Conservation (phyloP, 2,113 vertebrate species). For the Mastomys natalensis region DNA sequence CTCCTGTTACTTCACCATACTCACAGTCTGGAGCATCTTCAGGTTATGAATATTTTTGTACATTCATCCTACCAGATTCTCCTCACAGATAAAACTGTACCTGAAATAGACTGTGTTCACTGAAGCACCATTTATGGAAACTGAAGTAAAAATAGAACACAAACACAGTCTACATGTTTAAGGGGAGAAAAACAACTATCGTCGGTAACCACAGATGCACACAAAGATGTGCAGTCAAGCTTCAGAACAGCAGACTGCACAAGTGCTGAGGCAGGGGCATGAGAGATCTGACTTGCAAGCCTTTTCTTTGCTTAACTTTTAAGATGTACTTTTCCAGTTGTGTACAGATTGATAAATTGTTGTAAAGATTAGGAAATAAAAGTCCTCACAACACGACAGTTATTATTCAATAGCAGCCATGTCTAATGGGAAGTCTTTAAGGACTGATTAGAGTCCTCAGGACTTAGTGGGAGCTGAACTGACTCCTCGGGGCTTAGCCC, state of each 20-base stretch:
- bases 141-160: neutral
- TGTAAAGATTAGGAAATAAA: neutral
- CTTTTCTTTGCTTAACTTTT: neutral
- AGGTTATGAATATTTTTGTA: slow-evolving; percentile 31
- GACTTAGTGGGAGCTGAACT: neutral
- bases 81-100: neutral
- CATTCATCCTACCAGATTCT: neutral
- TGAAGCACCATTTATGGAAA: slow-evolving; percentile 47
- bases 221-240: neutral
- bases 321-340: neutral
- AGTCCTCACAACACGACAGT: neutral
- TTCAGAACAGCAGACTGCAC: neutral
- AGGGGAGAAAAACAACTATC: neutral
- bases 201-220: neutral
- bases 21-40: neutral
- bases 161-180: neutral
- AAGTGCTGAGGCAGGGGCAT: neutral
- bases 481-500: neutral
- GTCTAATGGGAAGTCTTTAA: neutral
- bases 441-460: neutral
- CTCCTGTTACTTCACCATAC: neutral
- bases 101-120: slow-evolving; percentile 30
- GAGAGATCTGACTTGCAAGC: neutral
- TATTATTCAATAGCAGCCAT: neutral
- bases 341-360: neutral